Evolutionary conservation across 2,888 invertebrate species (phyloP).

Genomic region (Morpho deidamia): DNA sequence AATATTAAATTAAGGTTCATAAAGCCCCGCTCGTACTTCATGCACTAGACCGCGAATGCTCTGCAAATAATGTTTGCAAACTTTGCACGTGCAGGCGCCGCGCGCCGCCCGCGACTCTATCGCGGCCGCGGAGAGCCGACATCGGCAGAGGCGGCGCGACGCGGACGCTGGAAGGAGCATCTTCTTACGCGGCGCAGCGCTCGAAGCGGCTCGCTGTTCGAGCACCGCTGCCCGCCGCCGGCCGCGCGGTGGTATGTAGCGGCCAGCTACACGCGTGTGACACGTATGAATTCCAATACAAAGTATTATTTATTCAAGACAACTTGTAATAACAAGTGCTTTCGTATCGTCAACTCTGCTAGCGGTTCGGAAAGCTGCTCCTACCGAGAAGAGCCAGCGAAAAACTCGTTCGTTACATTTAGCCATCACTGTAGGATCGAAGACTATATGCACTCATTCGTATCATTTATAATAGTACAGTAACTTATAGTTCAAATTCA

Average conservation of each 20-base stretch:
- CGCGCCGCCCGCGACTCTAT: background rate
- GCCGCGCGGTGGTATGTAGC: conserved; percentile 29
- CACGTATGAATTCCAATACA: too few relatives aligned
- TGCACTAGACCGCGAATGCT: conserved; percentile 29
- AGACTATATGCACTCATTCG: too few relatives aligned
- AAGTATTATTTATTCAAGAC: too few relatives aligned
- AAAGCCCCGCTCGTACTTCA: conserved; percentile 12
- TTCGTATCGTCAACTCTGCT: too few relatives aligned
- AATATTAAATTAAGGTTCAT: conserved; percentile 19
- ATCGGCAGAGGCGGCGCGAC: background rate
- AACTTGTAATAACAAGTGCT: too few relatives aligned
- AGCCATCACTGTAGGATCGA: too few relatives aligned
- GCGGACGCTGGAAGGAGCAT: conserved; percentile 26
- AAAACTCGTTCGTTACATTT: too few relatives aligned
- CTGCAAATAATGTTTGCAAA: conserved; percentile 44
- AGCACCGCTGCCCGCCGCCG: conserved; percentile 34
- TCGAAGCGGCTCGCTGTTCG: conserved; percentile 42
- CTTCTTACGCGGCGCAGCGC: conserved; percentile 43
- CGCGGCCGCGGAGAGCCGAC: background rate
- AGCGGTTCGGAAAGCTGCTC: too few relatives aligned
- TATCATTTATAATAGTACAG: too few relatives aligned
- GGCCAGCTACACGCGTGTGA: background rate
- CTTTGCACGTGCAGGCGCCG: conserved; percentile 27
- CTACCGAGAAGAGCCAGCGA: too few relatives aligned
- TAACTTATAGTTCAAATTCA: too few relatives aligned